Conservation (phyloP, 2,113 vertebrate genomes). For the Aphyosemion australe region DNA sequence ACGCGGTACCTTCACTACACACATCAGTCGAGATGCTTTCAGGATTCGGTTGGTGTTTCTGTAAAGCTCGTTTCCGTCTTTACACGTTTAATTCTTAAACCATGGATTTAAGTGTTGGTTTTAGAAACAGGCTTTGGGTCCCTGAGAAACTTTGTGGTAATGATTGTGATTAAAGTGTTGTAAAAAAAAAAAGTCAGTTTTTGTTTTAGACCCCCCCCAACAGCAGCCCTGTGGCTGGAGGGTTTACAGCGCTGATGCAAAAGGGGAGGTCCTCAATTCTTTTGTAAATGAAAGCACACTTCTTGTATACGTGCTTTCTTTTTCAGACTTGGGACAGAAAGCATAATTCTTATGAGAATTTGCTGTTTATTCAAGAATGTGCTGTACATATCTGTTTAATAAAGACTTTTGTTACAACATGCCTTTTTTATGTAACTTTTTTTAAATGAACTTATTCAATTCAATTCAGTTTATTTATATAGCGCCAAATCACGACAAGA, state of each 20-base stretch:
- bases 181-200: neutral
- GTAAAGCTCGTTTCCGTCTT: too few species aligned
- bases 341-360: slow-evolving; percentile 5
- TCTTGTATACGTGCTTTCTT: slow-evolving; percentile 6
- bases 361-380: slow-evolving; percentile 50
- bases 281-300: slow-evolving; percentile 49
- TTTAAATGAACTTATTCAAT: neutral
- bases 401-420: slow-evolving; percentile 56
- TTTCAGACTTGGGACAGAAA: neutral
- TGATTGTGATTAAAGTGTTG: slow-evolving; percentile 12
- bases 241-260: slow-evolving; percentile 47
- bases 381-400: slow-evolving; percentile 67
- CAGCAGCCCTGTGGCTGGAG: slow-evolving; percentile 17
- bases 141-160: neutral
- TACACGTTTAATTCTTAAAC: slow-evolving; percentile 3
- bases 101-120: slow-evolving; percentile 39
- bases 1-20: too few species aligned
- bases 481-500: too few species aligned
- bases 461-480: too few species aligned
- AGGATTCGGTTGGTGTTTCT: too few species aligned
- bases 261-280: slow-evolving; percentile 29
- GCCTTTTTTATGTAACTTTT: neutral
- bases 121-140: slow-evolving; percentile 9
- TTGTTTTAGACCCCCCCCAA: neutral
- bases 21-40: too few species aligned